phyloP scores from a whole-genome alignment of 2,113 vertebrate species.

The western clawed frog (Xenopus tropicalis) region UCB_Xtro_10.0 CM004450.2:5098001-5098500 shows the following conservation, averaged over 20 bases:
- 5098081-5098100: constrained; percentile 83
- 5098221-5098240: too few species aligned
- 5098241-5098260: too few species aligned
- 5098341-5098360: constrained; percentile 63
- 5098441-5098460: rapidly evolving
- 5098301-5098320: too few species aligned
- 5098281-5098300: too few species aligned
- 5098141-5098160: constrained; percentile 96
- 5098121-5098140: constrained; percentile 95
- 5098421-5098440: constrained; percentile 1
- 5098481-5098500: constrained; percentile 65
- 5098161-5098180: constrained; percentile 75
- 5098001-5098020: constrained; percentile 47
- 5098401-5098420: constrained; percentile 14
- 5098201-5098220: too few species aligned
- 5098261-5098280: too few species aligned
- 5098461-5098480: constrained; percentile 47
- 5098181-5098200: too few species aligned
- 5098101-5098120: constrained; percentile 83
- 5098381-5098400: constrained; percentile 77
- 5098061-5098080: constrained; percentile 86
- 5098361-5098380: constrained; percentile 86
- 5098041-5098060: constrained; percentile 84
- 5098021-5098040: constrained; percentile 74
- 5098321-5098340: too few species aligned